These are phyloP conservation scores for Notamacropus eugenii DNA, from an alignment of 2,797 vertebrate species.

Conservation along the genomic window DNA sequence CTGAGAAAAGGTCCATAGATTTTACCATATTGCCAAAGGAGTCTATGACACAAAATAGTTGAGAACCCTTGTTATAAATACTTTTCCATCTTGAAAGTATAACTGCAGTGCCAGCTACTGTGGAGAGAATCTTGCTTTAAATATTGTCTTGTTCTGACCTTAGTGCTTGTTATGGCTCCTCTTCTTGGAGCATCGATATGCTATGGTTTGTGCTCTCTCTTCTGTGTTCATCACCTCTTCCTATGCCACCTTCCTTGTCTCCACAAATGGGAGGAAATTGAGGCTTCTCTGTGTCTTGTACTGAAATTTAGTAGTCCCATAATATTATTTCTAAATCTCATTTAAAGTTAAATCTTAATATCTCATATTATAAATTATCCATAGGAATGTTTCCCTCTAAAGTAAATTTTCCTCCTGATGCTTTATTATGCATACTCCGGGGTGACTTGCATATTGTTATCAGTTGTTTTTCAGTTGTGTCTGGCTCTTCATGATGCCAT, in stretches of 20 bases:
- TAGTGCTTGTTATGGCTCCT: neutral
- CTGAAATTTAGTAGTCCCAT: neutral
- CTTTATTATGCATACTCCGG: neutral
- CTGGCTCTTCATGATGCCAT: neutral
- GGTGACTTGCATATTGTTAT: neutral
- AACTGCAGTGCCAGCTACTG: neutral
- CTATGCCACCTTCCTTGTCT: neutral
- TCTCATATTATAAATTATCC: slow-evolving; percentile 25
- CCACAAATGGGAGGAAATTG: neutral
- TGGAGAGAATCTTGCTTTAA: neutral
- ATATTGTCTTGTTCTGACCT: neutral
- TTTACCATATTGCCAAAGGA: neutral
- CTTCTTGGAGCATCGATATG: neutral
- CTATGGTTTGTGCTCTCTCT: neutral
- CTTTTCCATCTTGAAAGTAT: neutral
- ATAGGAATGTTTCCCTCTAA: slow-evolving; percentile 14
- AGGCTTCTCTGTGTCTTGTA: neutral
- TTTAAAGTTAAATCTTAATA: neutral
- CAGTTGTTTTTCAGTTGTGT: neutral
- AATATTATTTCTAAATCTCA: neutral
- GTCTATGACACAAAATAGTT: neutral
- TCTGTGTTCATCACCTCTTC: neutral
- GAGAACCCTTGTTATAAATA: neutral
- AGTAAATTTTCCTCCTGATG: slow-evolving; percentile 27
- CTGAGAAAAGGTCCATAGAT: neutral